Evolutionary conservation across 1,140 invertebrate species (phyloP).

Genomic region (Tachypleus tridentatus): DNA sequence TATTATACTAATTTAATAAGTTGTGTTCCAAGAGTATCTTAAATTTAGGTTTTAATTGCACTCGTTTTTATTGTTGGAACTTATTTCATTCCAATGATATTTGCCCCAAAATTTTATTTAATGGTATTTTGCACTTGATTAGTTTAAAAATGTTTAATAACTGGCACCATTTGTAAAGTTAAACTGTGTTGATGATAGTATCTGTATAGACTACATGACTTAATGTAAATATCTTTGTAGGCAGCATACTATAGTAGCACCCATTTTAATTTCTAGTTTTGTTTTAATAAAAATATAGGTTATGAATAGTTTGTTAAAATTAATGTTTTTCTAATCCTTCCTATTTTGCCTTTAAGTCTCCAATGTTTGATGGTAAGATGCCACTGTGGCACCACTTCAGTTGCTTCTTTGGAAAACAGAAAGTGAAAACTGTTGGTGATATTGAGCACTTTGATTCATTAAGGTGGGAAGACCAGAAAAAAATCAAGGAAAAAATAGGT

Average conservation of each 20-base stretch:
- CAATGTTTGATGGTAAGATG: conserved; percentile 78
- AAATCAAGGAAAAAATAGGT: conserved; percentile 43
- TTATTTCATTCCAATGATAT: too few relatives aligned
- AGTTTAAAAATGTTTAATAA: too few relatives aligned
- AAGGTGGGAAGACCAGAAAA: conserved; percentile 74
- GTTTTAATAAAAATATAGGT: too few relatives aligned
- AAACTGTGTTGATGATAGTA: not conserved
- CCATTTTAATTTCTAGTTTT: not conserved
- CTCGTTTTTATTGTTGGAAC: too few relatives aligned
- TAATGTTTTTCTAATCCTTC: too few relatives aligned
- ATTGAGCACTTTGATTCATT: conserved; percentile 70
- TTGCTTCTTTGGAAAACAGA: conserved; percentile 79
- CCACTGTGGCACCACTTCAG: conserved; percentile 77
- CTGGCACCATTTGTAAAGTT: not conserved
- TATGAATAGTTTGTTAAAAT: conserved; percentile 19
- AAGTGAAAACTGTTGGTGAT: conserved; percentile 56
- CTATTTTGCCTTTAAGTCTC: too few relatives aligned
- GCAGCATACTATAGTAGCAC: not conserved
- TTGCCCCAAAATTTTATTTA: too few relatives aligned
- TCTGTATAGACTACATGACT: not conserved
- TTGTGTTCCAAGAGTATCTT: too few relatives aligned
- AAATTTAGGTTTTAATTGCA: too few relatives aligned
- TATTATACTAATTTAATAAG: too few relatives aligned
- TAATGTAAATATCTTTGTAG: not conserved
- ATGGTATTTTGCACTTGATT: too few relatives aligned